phyloP scores from a whole-genome alignment of 2,888 invertebrate species.

The Tanytarsus gracilentus region DNA sequence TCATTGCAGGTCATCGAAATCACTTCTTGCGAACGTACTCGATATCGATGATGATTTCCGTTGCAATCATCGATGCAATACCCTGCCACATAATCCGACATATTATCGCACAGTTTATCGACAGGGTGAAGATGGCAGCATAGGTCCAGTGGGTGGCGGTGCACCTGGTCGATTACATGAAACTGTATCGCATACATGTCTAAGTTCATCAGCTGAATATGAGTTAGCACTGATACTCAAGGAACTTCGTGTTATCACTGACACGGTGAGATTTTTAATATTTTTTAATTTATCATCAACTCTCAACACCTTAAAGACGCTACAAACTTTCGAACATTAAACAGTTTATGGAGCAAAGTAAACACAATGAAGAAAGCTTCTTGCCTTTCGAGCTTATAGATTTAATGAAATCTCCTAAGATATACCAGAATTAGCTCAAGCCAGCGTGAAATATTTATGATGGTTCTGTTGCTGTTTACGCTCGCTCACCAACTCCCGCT shows the following conservation, averaged over 20 bases:
- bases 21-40: constrained; percentile 89
- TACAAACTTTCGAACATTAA: no score
- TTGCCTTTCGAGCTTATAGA: no score
- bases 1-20: constrained; percentile 73
- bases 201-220: constrained; percentile 71
- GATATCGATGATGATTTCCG: constrained; percentile 95
- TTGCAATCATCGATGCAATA: constrained; percentile 58
- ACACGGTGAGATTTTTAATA: constrained; percentile 51
- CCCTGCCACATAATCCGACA: constrained; percentile 49
- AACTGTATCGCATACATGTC: constrained; percentile 69
- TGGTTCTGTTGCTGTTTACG: neutral
- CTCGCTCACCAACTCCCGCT: neutral
- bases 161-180: constrained; percentile 56
- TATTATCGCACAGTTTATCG: constrained; percentile 65
- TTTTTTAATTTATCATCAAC: neutral
- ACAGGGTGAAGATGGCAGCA: constrained; percentile 42
- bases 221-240: constrained; percentile 90
- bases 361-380: no score
- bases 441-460: constrained; percentile 1
- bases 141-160: constrained; percentile 42
- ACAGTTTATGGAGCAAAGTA: no score
- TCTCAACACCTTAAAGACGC: constrained; percentile 4
- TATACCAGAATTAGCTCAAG: neutral
- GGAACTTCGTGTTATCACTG: constrained; percentile 86
- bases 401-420: constrained; percentile 1